Conservation (phyloP, 2,797 vertebrate species). For the Hyperoplus lanceolatus region DNA sequence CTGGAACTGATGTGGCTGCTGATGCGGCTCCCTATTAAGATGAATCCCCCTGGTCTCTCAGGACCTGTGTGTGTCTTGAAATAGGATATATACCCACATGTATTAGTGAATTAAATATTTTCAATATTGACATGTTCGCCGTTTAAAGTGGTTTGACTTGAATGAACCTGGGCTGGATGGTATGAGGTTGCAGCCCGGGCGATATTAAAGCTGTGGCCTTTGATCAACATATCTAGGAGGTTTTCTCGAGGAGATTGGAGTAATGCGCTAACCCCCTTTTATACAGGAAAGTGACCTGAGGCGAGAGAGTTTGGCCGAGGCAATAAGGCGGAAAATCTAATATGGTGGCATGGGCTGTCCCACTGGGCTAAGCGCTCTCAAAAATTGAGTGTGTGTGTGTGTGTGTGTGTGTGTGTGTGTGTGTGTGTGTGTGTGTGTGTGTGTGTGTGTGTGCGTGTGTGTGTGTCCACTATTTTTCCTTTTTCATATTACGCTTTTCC, state of each 20-base stretch:
- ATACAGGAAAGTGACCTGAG: conserved; percentile 68
- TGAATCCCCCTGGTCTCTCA: conserved; percentile 46
- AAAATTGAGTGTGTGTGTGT: conserved; percentile 52
- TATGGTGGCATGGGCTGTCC: conserved; percentile 73
- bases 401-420: conserved; percentile 28
- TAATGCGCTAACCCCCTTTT: conserved; percentile 49
- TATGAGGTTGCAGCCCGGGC: conserved; percentile 42
- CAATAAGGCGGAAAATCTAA: conserved; percentile 83
- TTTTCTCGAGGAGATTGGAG: conserved; percentile 47
- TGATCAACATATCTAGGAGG: conserved; percentile 71
- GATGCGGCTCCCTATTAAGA: conserved; percentile 48
- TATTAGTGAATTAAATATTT: conserved; percentile 74
- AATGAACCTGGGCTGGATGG: conserved; percentile 61
- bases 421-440: conserved; percentile 35
- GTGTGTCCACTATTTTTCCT: conserved; percentile 6
- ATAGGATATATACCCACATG: conserved; percentile 52
- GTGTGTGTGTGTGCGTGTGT: no score
- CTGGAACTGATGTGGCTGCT: conserved; percentile 61
- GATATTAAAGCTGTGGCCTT: conserved; percentile 70
- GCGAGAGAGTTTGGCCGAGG: conserved; percentile 70
- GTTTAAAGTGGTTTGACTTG: conserved; percentile 73
- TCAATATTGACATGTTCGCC: conserved; percentile 70
- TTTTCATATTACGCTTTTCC: conserved; percentile 33
- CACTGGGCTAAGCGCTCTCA: conserved; percentile 63
- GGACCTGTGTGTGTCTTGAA: conserved; percentile 63